Base-by-base conservation (phyloP, 2,113 vertebrate genomes). In the Baryphthengus martii region DNA sequence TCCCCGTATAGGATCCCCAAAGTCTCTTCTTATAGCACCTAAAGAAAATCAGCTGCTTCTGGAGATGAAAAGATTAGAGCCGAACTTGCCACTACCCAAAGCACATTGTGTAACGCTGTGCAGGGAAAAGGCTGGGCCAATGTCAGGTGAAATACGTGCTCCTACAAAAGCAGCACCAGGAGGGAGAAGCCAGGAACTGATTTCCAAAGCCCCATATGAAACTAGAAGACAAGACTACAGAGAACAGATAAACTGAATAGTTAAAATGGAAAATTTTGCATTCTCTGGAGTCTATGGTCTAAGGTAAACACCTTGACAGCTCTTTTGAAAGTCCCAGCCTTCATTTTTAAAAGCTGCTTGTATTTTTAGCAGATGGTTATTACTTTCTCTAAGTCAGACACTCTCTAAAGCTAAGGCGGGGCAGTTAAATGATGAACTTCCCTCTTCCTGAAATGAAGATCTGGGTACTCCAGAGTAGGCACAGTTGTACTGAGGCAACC, bases 21-120 rank as follows among this genome's bases (percentile, higher is more conserved):
- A 90, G 40, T 77, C n/a, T 91, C 37, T 70, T 86, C 40, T 87
- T 62, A 23, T 6, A 74, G 79, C 42, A 71, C 45, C 70, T 53
- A 45, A 81, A 82, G 58, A 91, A 95, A 95, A 82, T 70, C 49
- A 82, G 21, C 70, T 89, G 44, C 81, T 80, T 68, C 65, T 93
- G 72, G 35, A 88, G 72, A 74, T 76, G 76, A 75, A 91, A 83
- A 80, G 26, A 71, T 77, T 63, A 76, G 49, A 53, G 37, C 17
- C 89, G 89, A 88, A 73, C 88, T 70, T 89, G 66, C 65, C 67
- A 47, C 39, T 86, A 79, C 45, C 35, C 75, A 50, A 86, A 92
- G 47, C 55, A 50, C 53, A 49, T 47, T 77, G 67, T 58, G 52
- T 70, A 92, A 80, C 50, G 8, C 23, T 33, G 31, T 42, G 25